A percentile compares a stretch with the other conserved stretches of the same genome.
Evolutionary conservation across 2,797 vertebrate species (phyloP).

Genomic region (Lophius americanus): DNA sequence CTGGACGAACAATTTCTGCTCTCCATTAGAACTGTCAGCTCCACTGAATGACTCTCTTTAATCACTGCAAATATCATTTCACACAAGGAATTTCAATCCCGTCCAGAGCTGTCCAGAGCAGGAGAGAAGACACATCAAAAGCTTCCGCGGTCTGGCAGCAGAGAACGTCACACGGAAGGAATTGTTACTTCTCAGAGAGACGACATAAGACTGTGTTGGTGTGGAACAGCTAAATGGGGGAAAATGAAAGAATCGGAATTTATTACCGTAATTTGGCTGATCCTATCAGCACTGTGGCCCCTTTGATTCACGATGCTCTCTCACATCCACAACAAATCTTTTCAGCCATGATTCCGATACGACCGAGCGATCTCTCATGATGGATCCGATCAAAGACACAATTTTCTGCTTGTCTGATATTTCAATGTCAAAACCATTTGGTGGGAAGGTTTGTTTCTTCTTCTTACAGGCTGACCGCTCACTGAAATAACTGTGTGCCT

Average conservation of each 20-base stretch:
- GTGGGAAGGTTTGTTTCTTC: conserved; percentile 31
- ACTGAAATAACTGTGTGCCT: conserved; percentile 39
- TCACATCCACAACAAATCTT: conserved; percentile 21
- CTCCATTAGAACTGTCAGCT: conserved; percentile 76
- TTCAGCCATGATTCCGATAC: conserved; percentile 48
- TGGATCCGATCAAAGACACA: conserved; percentile 57
- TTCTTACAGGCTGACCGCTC: conserved; percentile 37
- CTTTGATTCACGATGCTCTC: conserved; percentile 52
- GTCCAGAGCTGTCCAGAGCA: conserved; percentile 54
- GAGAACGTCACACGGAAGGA: conserved; percentile 15
- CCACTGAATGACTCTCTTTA: conserved; percentile 69
- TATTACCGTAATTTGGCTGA: conserved; percentile 47
- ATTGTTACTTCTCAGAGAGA: conserved; percentile 31
- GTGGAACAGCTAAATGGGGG: conserved; percentile 38
- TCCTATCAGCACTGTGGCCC: conserved; percentile 9
- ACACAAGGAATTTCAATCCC: conserved; percentile 69
- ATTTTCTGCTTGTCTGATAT: conserved; percentile 63
- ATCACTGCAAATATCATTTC: conserved; percentile 79
- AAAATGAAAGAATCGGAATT: conserved; percentile 46
- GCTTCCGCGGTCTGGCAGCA: conserved; percentile 41
- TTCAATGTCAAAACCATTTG: conserved; percentile 62
- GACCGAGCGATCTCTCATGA: conserved; percentile 49
- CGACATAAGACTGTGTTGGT: conserved; percentile 22
- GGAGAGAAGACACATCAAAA: conserved; percentile 51
- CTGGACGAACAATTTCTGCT: conserved; percentile 63